Evolutionary conservation across 1,140 invertebrate species (phyloP), one percentile per base, ranked within the genome.

Genomic region (Pseudachorutes palmiensis): DNA sequence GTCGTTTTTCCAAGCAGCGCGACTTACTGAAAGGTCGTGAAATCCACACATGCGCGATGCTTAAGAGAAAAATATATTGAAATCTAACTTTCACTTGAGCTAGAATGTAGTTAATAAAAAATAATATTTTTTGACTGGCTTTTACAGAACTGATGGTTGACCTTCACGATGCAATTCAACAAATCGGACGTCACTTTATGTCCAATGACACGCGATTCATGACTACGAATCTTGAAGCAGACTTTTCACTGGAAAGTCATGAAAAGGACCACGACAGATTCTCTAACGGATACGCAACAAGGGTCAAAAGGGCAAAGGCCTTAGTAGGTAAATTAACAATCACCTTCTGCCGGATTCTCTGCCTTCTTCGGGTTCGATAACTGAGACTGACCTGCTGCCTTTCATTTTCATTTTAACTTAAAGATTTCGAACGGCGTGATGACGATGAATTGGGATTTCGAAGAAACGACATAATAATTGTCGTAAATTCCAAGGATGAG

Each of bases 381-480:
- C n/a, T n/a, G n/a, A n/a, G n/a, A n/a, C n/a, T n/a, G n/a, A n/a
- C n/a, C n/a, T n/a, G n/a, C n/a, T n/a, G n/a, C n/a, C n/a, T 30
- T 14, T 3, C 3, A 22, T 32, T 66, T 73, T 67, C 58, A 59
- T 70, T 68, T 70, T 63, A 28, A 70, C 61, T 74, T 31, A 76
- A 71, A 87, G 94, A 99, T 81, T 99, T 99, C 84, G 94, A 98
- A 79, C 83, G 95, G 72, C 90, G 97, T 76, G 97, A 98, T 81
- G 94, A 97, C 76, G 96, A 99, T 82, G 97, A 99, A 80, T 81
- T 99, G 29, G 96, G 96, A 31, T 99, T 99, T 80, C 84, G 94
- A 60, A 96, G 95, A 80, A 98, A 98, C 83, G 95, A 98, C 80
- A 93, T 98, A 22, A 97, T 98, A 51, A 97, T 92, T 57, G 92